Evolutionary conservation across 2,113 vertebrate genomes (phyloP).

Genomic region (Sakesphorus luctuosus): DNA sequence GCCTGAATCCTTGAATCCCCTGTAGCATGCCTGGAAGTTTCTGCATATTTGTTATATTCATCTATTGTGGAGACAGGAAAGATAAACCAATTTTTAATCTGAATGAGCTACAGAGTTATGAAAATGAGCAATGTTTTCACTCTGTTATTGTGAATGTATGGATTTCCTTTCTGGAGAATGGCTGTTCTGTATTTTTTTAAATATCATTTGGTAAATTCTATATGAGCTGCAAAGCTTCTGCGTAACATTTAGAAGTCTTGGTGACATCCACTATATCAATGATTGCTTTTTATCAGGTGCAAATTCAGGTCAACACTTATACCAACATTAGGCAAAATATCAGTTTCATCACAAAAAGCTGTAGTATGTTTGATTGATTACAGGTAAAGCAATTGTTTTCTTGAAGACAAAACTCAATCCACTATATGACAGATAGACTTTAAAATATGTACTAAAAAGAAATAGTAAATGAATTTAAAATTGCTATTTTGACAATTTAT

Average conservation of each 20-base stretch:
- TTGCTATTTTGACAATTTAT: background rate
- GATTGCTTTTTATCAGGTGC: background rate
- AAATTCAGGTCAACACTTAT: background rate
- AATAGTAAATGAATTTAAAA: slow-evolving; percentile 40
- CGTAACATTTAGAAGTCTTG: background rate
- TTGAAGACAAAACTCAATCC: slow-evolving; percentile 23
- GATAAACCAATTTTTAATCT: background rate
- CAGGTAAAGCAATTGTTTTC: background rate
- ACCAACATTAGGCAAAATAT: background rate
- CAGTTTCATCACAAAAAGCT: background rate
- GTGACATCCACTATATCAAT: background rate
- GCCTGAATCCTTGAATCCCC: background rate
- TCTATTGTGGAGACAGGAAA: background rate
- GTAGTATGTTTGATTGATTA: background rate
- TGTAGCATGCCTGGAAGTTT: background rate
- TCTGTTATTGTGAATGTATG: background rate
- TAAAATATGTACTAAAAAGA: slow-evolving; percentile 20
- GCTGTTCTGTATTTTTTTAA: background rate
- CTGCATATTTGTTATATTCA: background rate
- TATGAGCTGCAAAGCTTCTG: background rate
- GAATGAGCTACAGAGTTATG: background rate
- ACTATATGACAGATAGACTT: slow-evolving; percentile 64
- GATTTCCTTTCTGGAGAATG: background rate
- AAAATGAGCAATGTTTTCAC: background rate
- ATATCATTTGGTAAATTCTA: background rate